Conservation (phyloP, 2,888 invertebrate genomes). For the Griposia aprilina region DNA sequence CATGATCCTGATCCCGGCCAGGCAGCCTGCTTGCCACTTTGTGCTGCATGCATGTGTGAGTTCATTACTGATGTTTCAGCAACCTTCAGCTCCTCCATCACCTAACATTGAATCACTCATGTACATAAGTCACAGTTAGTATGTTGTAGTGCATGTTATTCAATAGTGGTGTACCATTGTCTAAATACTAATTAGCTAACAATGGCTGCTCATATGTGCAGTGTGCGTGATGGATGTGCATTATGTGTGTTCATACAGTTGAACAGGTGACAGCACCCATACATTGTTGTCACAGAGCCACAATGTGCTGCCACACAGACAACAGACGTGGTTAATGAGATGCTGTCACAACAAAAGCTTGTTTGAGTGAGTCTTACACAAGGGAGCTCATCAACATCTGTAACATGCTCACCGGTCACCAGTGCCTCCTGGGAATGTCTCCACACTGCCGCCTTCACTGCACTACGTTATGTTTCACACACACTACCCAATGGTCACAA, state of each 20-base stretch:
- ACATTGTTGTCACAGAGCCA: not conserved
- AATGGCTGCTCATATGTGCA: conserved; percentile 1
- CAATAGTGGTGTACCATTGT: conserved; percentile 14
- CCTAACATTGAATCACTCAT: not conserved
- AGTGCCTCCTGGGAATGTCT: not conserved
- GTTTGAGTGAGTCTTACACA: not conserved
- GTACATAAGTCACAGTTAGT: not conserved
- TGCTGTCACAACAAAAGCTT: not conserved
- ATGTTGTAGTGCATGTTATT: not conserved
- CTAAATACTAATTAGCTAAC: conserved; percentile 26
- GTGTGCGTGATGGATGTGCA: conserved; percentile 8
- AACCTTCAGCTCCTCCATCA: not conserved
- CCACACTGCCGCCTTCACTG: not conserved
- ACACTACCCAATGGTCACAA: not conserved
- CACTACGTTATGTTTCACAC: not conserved
- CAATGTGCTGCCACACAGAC: not conserved
- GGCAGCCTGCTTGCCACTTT: too few relatives aligned
- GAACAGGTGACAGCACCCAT: not conserved
- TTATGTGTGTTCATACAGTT: not conserved
- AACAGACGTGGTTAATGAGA: not conserved
- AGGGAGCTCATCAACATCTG: not conserved
- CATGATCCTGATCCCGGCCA: too few relatives aligned
- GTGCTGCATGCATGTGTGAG: not conserved
- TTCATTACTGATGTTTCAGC: not conserved
- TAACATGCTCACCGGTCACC: not conserved